Base-by-base conservation (phyloP, 2,888 invertebrate species). In the Smittia aterrima region DNA sequence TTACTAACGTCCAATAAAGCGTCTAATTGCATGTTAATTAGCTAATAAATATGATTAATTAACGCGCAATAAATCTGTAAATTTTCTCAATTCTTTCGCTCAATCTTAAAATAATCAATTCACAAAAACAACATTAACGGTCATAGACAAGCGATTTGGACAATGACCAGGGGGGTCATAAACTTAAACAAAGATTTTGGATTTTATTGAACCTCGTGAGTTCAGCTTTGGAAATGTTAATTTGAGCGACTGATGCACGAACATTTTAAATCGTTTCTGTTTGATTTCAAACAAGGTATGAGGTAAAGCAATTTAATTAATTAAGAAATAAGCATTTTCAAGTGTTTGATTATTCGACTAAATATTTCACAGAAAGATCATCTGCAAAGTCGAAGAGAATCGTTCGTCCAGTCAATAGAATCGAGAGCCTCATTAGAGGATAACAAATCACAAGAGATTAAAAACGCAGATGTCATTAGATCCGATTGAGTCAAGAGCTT, bases 21-120 rank as follows among this genome's bases (percentile, higher is more conserved):
- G 24, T 27, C 40, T 40, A 18, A 67, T 67, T 67, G 40, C 16
- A 67, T 67, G 67, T 40, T 67, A 67, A 67, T 67, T 67, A 27
- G 32, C 66, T 18, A 16, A 58, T 58, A 58, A 58, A 58, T 58
- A 58, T 58, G 25, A 67, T 40, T 67, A 67, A 67, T 67, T 67
- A 67, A 38, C 67, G 38, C 40, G 1, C 11, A 66, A 24, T 32
- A 66, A 27, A 66, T 47, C 47, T 47, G 47, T n/a, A n/a, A n/a
- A 47, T 47, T 47, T 32, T 9, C 16, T 47, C 47, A n/a, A 47
- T 47, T 47, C 47, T 47, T 47, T 47, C 47, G 47, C 47, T 47
- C 16, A n/a, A 47, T 47, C 16, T 47, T n/a, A 6, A n/a, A 47
- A 47, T 47, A 47, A 47, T 47, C 47, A 47, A 47, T n/a, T 47